These are phyloP conservation scores for Paramacrobiotus metropolitanus DNA, from an alignment of 1,140 invertebrate species.

Conservation along the genomic window DNA sequence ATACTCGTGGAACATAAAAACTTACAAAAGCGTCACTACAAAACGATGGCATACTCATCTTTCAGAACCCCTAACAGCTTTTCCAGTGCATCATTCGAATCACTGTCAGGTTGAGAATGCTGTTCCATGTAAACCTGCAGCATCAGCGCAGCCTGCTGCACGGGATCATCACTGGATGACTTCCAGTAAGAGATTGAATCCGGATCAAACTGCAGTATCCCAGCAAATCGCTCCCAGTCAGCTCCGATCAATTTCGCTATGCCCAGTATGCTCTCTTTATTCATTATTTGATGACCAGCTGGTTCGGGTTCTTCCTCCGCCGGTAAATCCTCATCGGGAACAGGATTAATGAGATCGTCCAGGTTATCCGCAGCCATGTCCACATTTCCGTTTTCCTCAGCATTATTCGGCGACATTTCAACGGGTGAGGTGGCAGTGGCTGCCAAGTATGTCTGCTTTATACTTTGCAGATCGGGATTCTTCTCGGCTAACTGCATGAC, in stretches of 20 bases:
- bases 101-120: neutral
- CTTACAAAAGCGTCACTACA: too few species aligned
- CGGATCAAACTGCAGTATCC: neutral
- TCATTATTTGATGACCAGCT: neutral
- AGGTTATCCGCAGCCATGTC: too few species aligned
- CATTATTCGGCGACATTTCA: conserved; percentile 10
- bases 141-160: neutral
- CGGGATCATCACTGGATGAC: neutral
- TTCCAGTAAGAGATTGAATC: neutral
- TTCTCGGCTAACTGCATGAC: neutral
- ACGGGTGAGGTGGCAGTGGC: neutral
- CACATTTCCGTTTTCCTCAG: conserved; percentile 10
- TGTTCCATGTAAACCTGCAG: neutral
- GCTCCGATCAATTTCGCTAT: neutral
- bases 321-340: conserved; percentile 9
- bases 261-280: neutral
- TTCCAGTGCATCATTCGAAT: neutral
- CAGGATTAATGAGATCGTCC: conserved; percentile 9
- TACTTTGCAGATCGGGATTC: neutral
- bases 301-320: conserved; percentile 9
- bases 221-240: neutral
- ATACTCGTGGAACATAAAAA: too few species aligned
- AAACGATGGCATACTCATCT: neutral
- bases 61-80: neutral
- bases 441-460: neutral